Base-by-base conservation (phyloP, 2,113 vertebrate genomes). In the Beaufortia kweichowensis region DNA sequence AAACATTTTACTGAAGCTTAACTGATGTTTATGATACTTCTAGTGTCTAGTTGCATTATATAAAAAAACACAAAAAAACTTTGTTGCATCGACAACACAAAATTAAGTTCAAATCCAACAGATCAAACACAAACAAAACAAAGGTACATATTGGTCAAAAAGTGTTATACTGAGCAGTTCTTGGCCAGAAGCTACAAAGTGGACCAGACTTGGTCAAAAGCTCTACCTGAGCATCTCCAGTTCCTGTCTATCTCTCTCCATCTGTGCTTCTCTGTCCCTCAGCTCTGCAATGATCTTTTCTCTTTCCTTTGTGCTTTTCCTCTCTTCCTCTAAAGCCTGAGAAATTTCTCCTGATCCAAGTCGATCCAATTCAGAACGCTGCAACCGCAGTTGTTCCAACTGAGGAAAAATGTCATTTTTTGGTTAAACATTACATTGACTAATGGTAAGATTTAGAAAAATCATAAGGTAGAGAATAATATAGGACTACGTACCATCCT, bases 331-430 rank as follows among this genome's bases (percentile, higher is more conserved):
- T 31, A 92, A 86, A 78, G 88, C 86, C 85, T 94, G 89, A 79
- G 91, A 91, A 77, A 95, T 84, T 77, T 96, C 95, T 28, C 91
- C 92, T 0, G 93, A 88, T 76, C 95, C 95, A 0, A 93, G 89
- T 0, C 89, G 88, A 63, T 94, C 86, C 79, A 95, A 88, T 6
- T 96, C 94, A 9, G 90, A 88, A 83, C 92, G 91, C 73, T 94
- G 92, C 1, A 87, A 83, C 83, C 94, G 92, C 75, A 98, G 80
- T 77, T 98, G 95, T 75, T 93, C 93, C 57, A 98, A 84, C 96
- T 98, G 81, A 50, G 56, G 35, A 33, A 64, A 7, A 78, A 46
- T 19, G 15, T 17, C 0, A 46, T 46, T 46, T 17, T 46, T 17
- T 14, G 12, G 41, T 17, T 46, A 46, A 2, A 46, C 41, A 46